Evolutionary conservation across 2,113 vertebrate species (phyloP).

Genomic region (Chaetodon auriga): DNA sequence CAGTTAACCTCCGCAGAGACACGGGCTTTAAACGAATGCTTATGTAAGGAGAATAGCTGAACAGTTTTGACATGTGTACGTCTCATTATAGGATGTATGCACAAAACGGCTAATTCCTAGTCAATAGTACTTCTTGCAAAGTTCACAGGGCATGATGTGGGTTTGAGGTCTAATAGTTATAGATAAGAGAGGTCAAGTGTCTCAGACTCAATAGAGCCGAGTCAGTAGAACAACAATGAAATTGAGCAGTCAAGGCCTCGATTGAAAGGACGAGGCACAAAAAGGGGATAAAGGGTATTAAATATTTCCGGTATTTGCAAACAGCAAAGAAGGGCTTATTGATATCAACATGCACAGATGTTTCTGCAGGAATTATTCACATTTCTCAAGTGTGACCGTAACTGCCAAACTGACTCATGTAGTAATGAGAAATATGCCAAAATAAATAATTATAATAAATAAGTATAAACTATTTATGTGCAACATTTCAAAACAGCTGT

Average conservation of each 20-base stretch:
- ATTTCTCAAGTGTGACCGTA: neutral
- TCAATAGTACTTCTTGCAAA: conserved; percentile 38
- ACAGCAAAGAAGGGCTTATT: neutral
- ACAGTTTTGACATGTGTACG: neutral
- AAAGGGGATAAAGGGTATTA: conserved; percentile 1
- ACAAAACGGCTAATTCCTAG: conserved; percentile 29
- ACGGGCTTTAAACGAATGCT: conserved; percentile 26
- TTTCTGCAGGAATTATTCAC: neutral
- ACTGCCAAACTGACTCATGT: neutral
- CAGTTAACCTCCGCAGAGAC: conserved; percentile 44
- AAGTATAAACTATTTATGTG: too few species aligned
- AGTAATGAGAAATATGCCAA: neutral
- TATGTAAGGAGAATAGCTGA: conserved; percentile 11
- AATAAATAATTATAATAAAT: neutral
- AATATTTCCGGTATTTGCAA: neutral
- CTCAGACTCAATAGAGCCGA: conserved; percentile 19
- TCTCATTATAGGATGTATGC: conserved; percentile 35
- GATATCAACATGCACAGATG: neutral
- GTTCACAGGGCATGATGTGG: conserved; percentile 22
- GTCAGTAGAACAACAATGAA: conserved; percentile 32
- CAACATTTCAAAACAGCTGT: too few species aligned
- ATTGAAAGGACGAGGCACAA: neutral
- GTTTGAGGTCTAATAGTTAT: conserved; percentile 44
- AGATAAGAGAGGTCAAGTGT: conserved; percentile 47
- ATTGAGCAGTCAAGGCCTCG: neutral